Conservation (phyloP, 2,888 invertebrate species). For the Phasia obesa region DNA sequence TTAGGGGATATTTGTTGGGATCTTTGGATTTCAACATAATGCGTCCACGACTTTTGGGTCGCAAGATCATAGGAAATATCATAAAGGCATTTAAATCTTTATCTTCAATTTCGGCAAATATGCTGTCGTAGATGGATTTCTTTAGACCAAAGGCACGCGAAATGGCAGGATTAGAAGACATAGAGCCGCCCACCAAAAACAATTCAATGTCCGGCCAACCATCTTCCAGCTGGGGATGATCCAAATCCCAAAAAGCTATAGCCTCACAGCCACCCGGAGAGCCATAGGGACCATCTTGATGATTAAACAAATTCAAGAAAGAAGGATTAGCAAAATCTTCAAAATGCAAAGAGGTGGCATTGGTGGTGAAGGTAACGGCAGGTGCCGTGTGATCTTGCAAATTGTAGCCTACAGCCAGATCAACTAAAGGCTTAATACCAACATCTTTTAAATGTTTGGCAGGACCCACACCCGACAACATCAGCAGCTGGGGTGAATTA, state of each 20-base stretch:
- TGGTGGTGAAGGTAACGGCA: slow-evolving; percentile 86
- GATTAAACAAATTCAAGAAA: slow-evolving; percentile 77
- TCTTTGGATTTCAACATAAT: slow-evolving; percentile 86
- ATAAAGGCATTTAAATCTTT: slow-evolving; percentile 83
- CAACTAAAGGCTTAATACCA: slow-evolving; percentile 84
- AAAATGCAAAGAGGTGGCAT: slow-evolving; percentile 80
- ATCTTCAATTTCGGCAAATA: slow-evolving; percentile 82
- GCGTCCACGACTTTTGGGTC: slow-evolving; percentile 87
- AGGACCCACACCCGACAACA: slow-evolving; percentile 89
- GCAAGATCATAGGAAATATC: slow-evolving; percentile 86
- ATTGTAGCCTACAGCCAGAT: slow-evolving; percentile 86
- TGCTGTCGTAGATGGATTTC: slow-evolving; percentile 82
- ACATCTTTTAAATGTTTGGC: slow-evolving; percentile 83
- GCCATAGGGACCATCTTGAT: slow-evolving; percentile 82
- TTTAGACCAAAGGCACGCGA: slow-evolving; percentile 83
- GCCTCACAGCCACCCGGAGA: slow-evolving; percentile 86
- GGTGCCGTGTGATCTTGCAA: slow-evolving; percentile 87
- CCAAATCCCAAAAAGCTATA: slow-evolving; percentile 86
- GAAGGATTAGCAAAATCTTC: slow-evolving; percentile 79
- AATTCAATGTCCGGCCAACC: slow-evolving; percentile 88
- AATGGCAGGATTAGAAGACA: slow-evolving; percentile 82
- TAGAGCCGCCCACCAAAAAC: slow-evolving; percentile 85
- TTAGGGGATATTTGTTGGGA: slow-evolving; percentile 86
- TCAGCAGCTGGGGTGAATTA: slow-evolving; percentile 90
- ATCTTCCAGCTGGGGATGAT: slow-evolving; percentile 83